Conservation (phyloP, 1,140 invertebrate genomes). For the Stegodyphus dumicola region DNA sequence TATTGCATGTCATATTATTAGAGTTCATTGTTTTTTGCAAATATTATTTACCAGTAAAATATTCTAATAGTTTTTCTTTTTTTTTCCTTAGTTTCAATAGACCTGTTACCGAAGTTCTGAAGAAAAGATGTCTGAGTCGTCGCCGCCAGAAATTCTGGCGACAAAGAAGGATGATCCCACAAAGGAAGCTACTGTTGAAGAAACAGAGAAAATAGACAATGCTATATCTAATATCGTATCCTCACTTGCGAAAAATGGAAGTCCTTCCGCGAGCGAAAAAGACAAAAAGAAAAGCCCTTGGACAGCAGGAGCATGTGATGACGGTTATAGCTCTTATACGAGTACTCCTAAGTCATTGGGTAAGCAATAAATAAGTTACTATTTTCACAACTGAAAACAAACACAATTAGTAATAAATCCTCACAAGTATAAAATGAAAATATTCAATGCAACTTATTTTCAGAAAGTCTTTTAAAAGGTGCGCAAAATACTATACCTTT, state of each 20-base stretch:
- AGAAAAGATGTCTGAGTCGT: conserved; percentile 33
- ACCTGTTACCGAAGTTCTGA: neutral
- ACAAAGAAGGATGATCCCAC: conserved; percentile 4
- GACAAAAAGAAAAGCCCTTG: conserved; percentile 46
- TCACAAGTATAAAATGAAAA: too few species aligned
- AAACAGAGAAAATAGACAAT: conserved; percentile 30
- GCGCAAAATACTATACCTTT: too few species aligned
- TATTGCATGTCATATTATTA: too few species aligned
- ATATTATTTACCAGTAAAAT: too few species aligned
- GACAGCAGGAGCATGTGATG: conserved; percentile 49
- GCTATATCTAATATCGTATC: conserved; percentile 50
- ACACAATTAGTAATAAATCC: too few species aligned
- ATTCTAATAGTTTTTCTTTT: too few species aligned
- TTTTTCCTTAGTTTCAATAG: too few species aligned
- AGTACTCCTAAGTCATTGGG: conserved; percentile 61
- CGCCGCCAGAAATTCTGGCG: conserved; percentile 20
- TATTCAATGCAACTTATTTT: too few species aligned
- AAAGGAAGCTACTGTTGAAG: neutral
- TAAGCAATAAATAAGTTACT: conserved; percentile 14
- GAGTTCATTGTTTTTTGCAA: too few species aligned
- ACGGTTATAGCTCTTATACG: conserved; percentile 62
- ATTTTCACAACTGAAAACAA: too few species aligned
- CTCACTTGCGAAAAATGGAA: conserved; percentile 28
- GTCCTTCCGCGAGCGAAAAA: conserved; percentile 33
- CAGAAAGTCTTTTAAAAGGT: too few species aligned